Conservation (phyloP, 30 jellyfish, hydroid and myxozoan genomes). For the Nemopilema nomurai region DNA sequence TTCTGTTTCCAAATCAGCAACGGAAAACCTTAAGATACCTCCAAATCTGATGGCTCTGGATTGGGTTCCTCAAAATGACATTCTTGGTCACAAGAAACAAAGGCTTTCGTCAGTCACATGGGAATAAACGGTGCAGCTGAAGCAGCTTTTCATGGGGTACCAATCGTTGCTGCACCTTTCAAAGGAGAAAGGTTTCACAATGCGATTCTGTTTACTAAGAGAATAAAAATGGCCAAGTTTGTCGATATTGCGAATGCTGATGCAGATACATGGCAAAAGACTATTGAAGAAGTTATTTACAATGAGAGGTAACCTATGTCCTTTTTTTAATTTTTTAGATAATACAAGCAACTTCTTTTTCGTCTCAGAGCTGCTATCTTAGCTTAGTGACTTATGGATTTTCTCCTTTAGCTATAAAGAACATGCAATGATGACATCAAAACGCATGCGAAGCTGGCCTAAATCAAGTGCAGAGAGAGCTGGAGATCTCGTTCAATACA, state of each 20-base stretch:
- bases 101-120: constrained; percentile 72
- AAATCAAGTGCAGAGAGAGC: constrained; percentile 11
- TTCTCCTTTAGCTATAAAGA: constrained; percentile 7
- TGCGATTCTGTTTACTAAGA: constrained; percentile 2
- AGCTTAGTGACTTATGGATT: too few species aligned
- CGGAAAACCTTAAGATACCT: neutral
- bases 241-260: constrained; percentile 38
- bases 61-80: constrained; percentile 77
- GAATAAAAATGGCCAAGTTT: constrained; percentile 51
- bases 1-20: neutral
- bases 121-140: constrained; percentile 68
- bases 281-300: constrained; percentile 29
- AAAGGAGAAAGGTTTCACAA: constrained; percentile 34
- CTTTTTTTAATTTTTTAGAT: too few species aligned
- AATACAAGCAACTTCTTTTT: too few species aligned
- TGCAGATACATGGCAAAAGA: constrained; percentile 33
- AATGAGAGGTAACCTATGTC: constrained; percentile 26
- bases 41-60: constrained; percentile 22
- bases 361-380: too few species aligned
- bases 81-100: constrained; percentile 59
- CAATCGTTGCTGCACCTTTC: constrained; percentile 53
- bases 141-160: constrained; percentile 75
- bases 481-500: constrained; percentile 41
- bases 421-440: constrained; percentile 12
- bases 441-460: constrained; percentile 25